Evolutionary conservation across 2,888 invertebrate species (phyloP), one percentile per base, ranked within the genome.

Genomic region (Dicycla oo): DNA sequence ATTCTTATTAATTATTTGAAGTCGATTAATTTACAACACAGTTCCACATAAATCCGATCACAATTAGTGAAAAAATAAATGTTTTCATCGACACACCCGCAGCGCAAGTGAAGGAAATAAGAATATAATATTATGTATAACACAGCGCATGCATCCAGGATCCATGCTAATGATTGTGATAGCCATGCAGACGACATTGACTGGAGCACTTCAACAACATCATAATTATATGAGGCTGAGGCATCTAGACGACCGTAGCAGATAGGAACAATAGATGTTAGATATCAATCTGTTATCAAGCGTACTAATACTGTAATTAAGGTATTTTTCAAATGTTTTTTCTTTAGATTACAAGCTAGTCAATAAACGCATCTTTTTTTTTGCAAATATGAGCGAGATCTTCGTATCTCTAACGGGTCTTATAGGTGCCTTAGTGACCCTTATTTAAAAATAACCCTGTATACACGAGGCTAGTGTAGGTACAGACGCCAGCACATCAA

Each of bases 61-160:
- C 61, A 63, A 49, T 64, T 43, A 62, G 75, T 72, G 47, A 58
- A 69, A 58, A 63, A 56, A 53, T 43, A 66, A 47, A 34, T 65
- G 61, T 57, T 49, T 60, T 75, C 40, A 75, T 86, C 65, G 76
- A 73, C 64, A 81, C 61, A 81, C 81, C 80, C 81, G 74, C 73
- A 67, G 69, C 78, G 78, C 78, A 82, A 63, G 51, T 80, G 78
- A 78, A 77, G 70, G 69, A 78, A 76, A 76, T 66, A 65, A 70
- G 23, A 57, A 67, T 73, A 72, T 53, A 54, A 57, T 67, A 64
- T 71, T 45, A 85, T 80, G 64, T 72, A 84, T 83, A 87, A 91
- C 84, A 89, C 89, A 91, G 93, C 92, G 78, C 93, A 94, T 94
- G 94, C 94, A 86, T 87, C 81, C 81, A 88, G 90, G 90, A 86